Percentiles rank a stretch among this genome's conserved stretches.
phyloP scores from a whole-genome alignment of 2,888 invertebrate species.

The Aquatica leii region DNA sequence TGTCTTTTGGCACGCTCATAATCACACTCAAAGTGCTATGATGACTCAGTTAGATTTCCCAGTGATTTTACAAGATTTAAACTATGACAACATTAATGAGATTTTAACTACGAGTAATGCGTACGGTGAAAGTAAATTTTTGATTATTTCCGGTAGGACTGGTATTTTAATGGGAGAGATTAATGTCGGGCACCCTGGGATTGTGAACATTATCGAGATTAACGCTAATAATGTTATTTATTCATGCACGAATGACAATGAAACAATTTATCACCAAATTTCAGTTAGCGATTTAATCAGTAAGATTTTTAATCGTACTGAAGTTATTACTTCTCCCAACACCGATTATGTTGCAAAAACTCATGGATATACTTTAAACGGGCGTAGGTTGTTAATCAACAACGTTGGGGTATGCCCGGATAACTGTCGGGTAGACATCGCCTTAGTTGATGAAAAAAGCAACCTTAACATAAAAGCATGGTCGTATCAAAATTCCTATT shows the following conservation, averaged over 20 bases:
- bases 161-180: constrained; percentile 74
- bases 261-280: constrained; percentile 31
- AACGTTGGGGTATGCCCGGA: constrained; percentile 78
- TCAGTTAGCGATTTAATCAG: constrained; percentile 38
- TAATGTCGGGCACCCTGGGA: constrained; percentile 66
- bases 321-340: constrained; percentile 40
- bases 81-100: constrained; percentile 76
- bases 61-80: constrained; percentile 74
- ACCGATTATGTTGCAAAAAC: constrained; percentile 57
- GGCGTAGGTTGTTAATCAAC: constrained; percentile 72
- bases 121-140: constrained; percentile 67
- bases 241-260: constrained; percentile 67
- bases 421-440: constrained; percentile 70
- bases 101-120: constrained; percentile 66
- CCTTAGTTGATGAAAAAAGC: constrained; percentile 66
- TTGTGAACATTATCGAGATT: constrained; percentile 66
- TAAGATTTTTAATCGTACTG: constrained; percentile 35
- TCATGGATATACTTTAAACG: constrained; percentile 67
- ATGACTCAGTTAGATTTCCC: constrained; percentile 74
- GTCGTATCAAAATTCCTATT: constrained; percentile 73
- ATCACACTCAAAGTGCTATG: constrained; percentile 63
- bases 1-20: constrained; percentile 68
- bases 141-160: constrained; percentile 75
- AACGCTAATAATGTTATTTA: constrained; percentile 58
- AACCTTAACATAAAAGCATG: constrained; percentile 59